A percentile compares a stretch with the other conserved stretches of the same genome.
Evolutionary conservation across 2,797 vertebrate genomes (phyloP).

Genomic region (Chromobotia macracanthus): DNA sequence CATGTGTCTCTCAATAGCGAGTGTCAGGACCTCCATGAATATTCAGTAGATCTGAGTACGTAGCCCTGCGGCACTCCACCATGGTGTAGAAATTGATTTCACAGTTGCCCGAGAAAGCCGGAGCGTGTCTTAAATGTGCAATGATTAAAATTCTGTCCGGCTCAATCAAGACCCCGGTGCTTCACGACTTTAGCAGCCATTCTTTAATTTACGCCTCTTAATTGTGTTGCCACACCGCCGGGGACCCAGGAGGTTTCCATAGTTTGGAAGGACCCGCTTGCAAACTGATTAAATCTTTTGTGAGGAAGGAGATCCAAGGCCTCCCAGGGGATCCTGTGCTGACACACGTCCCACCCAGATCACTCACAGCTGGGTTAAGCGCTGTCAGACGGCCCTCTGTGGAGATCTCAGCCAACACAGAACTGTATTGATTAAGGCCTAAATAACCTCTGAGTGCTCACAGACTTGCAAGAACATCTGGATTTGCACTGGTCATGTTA

Average conservation of each 20-base stretch:
- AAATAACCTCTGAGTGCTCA: constrained; percentile 39
- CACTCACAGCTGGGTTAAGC: constrained; percentile 81
- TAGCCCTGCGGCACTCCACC: constrained; percentile 47
- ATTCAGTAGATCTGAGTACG: constrained; percentile 56
- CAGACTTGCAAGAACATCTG: constrained; percentile 33
- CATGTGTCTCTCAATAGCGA: no score
- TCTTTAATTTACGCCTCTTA: constrained; percentile 51
- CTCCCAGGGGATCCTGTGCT: constrained; percentile 78
- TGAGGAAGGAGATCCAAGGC: constrained; percentile 80
- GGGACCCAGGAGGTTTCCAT: constrained; percentile 56
- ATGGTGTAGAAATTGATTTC: constrained; percentile 73
- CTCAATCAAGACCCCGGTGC: constrained; percentile 64
- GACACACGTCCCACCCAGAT: constrained; percentile 85
- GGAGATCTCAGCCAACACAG: constrained; percentile 78
- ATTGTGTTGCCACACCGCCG: constrained; percentile 62
- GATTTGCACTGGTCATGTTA: constrained; percentile 18
- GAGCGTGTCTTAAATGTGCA: constrained; percentile 63
- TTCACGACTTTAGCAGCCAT: constrained; percentile 62
- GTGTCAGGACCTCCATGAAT: constrained; percentile 38
- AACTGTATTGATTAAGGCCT: constrained; percentile 86
- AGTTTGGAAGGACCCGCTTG: constrained; percentile 45
- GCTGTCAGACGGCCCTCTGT: constrained; percentile 23
- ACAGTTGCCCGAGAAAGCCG: constrained; percentile 61
- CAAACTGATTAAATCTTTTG: constrained; percentile 91
- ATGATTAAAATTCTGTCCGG: constrained; percentile 78